A percentile compares a stretch with the other conserved stretches of the same genome.
These are phyloP conservation scores for Huso huso DNA, from an alignment of 2,797 vertebrate genomes.

Conservation along the genomic window DNA sequence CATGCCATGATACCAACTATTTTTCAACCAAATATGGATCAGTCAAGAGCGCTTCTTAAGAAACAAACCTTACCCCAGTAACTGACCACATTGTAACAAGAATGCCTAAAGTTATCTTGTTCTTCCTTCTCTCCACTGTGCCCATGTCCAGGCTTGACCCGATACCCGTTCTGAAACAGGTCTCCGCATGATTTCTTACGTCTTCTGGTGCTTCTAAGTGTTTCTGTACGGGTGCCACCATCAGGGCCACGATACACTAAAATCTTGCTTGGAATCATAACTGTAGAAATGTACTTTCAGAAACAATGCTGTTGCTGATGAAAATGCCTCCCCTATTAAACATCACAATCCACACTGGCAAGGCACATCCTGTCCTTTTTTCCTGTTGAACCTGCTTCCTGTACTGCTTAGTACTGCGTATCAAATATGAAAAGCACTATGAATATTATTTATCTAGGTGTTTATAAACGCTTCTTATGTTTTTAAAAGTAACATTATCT, in stretches of 20 bases:
- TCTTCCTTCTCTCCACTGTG: constrained; percentile 65
- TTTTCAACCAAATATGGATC: no score
- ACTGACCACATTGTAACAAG: constrained; percentile 63
- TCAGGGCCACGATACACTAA: constrained; percentile 72
- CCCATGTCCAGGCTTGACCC: constrained; percentile 67
- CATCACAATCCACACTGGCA: not conserved
- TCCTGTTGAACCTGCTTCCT: not conserved
- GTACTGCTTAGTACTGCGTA: constrained; percentile 9
- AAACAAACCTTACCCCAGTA: constrained; percentile 86
- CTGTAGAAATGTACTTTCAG: constrained; percentile 14
- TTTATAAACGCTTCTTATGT: not conserved
- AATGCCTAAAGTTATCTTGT: constrained; percentile 55
- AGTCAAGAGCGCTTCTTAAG: no score
- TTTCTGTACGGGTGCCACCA: constrained; percentile 49
- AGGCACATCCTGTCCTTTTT: not conserved
- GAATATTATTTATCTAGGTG: constrained; percentile 11
- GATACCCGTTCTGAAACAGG: constrained; percentile 87
- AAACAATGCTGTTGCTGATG: constrained; percentile 5
- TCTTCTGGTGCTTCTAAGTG: constrained; percentile 46
- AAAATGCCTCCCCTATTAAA: constrained; percentile 4
- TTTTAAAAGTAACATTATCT: not conserved
- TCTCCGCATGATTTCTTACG: constrained; percentile 87
- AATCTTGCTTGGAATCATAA: constrained; percentile 91
- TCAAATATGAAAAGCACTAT: not conserved
- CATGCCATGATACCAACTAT: no score